Base-by-base conservation (phyloP, 2,797 vertebrate species). In the Cephalopachus bancanus region DNA sequence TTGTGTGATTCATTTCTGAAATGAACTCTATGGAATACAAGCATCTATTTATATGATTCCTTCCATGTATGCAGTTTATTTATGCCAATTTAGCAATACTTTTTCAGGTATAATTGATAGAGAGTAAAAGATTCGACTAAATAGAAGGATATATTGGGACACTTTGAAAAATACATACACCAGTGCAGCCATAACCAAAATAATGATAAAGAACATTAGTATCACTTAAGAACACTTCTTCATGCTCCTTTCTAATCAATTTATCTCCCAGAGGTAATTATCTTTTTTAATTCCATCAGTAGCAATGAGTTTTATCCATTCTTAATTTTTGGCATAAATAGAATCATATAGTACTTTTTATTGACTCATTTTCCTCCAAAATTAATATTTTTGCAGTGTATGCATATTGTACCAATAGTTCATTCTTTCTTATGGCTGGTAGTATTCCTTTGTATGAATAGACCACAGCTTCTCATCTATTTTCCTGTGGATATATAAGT, bases 211-310 rank as follows among this genome's bases (percentile, higher is more conserved):
- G 20, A 78, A 79, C 1, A 14, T 51, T 78, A 53, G 24, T 20
- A 33, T 75, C 20, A 76, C 37, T 53, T 62, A 22, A 64, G 60
- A 91, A 55, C 26, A 12, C 62, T 14, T 64, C 55, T 37, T 57
- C 2, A 2, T 24, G 3, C 0, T 4, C 10, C 11, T 74, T 79
- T 30, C 1, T 15, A n/a, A 44, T 11, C 16, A 5, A 7, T 51
- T 88, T 85, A 55, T 88, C 15, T 62, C 67, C 15, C 24, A n/a
- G 62, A 92, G 37, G 30, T 55, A 28, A 85, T 1, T 3, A 33
- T 24, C 28, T 87, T 67, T 30, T 10, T 90, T 30, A 94, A 71
- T 60, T 60, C 16, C 65, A n/a, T 80, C 12, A 67, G 5, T 24
- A 57, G 51, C 79, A 33, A 49, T 64, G 30, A 28, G 1, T 60